Base-by-base conservation (phyloP, 2,888 invertebrate genomes). In the Tanaodytes sp. region DNA sequence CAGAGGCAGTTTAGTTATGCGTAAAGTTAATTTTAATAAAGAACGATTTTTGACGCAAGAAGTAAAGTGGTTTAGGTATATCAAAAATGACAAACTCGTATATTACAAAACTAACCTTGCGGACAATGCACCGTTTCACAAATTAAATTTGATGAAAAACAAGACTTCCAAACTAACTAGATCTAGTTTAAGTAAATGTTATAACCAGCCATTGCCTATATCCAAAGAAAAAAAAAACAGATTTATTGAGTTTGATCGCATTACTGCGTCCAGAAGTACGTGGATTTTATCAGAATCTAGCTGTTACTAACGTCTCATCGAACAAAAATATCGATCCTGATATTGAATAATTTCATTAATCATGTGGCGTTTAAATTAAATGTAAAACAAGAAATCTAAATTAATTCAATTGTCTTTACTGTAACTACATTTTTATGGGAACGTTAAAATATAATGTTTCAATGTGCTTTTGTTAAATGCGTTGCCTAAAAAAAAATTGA, bases 41-140 rank as follows among this genome's bases (percentile, higher is more conserved):
- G 2, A 42, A 42, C 6, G 20, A 5, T 9, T 19, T 37, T 46
- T 12, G 36, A 39, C 11, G 12, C 42, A 20, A 6, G 6, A 48
- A 14, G 55, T 55, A 0, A 59, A 23, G 27, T 70, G 65, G 65
- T 20, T 70, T 11, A 30, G 46, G 14, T 70, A 61, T 30, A 46
- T 48, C n/a, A 61, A 54, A 6, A n/a, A 65, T n/a, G 54, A 33
- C 14, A 59, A 57, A 40, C 31, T 36, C 14, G 30, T 66, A 23
- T 59, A 16, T 16, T 62, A 16, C 31, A 71, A 67, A 45, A 63
- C 20, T 3, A 55, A 9, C 19, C 36, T 67, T 5, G 20, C 36
- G 12, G 40, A 67, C 40, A 16, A 42, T 1, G 40, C 18, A n/a
- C 62, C 31, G 4, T 65, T 65, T 43, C 14, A 15, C 8, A 51